These are phyloP conservation scores for Chunga burmeisteri DNA, from an alignment of 2,113 vertebrate species.

Conservation along the genomic window DNA sequence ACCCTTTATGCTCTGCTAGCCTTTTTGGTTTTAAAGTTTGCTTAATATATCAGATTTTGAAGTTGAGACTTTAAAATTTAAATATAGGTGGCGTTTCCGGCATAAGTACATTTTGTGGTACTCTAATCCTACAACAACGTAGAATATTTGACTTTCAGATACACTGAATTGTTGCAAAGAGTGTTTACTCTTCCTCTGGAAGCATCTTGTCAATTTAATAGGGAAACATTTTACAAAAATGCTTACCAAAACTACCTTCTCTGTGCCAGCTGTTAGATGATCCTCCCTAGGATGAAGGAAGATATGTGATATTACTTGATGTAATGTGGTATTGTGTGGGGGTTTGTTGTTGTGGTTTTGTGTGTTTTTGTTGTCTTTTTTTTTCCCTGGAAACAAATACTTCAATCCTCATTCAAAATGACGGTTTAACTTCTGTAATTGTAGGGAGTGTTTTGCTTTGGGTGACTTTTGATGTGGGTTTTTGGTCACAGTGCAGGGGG, in stretches of 20 bases:
- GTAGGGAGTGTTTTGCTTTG: slow-evolving; percentile 21
- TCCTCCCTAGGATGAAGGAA: not conserved
- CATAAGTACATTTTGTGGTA: not conserved
- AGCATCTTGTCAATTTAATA: not conserved
- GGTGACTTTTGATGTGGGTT: slow-evolving; percentile 45
- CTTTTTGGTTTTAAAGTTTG: not conserved
- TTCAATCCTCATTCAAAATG: not conserved
- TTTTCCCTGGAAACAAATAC: not conserved
- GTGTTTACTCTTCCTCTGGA: not conserved
- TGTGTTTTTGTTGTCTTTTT: not conserved
- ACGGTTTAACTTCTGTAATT: slow-evolving; percentile 8
- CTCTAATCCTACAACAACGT: too few relatives aligned
- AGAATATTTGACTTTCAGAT: not conserved
- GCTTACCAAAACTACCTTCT: not conserved
- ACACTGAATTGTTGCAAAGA: not conserved
- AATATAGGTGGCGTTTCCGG: not conserved
- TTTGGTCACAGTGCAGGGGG: not conserved
- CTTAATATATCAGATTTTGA: too few relatives aligned
- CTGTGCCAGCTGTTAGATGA: not conserved
- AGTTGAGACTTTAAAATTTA: not conserved
- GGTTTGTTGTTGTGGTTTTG: too few relatives aligned
- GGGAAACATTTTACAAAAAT: not conserved
- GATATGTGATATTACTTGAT: not conserved
- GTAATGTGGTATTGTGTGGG: not conserved
- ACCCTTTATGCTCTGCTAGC: not conserved